These are phyloP conservation scores for Ectemnius cavifrons DNA, from an alignment of 2,888 invertebrate genomes.

Conservation along the genomic window DNA sequence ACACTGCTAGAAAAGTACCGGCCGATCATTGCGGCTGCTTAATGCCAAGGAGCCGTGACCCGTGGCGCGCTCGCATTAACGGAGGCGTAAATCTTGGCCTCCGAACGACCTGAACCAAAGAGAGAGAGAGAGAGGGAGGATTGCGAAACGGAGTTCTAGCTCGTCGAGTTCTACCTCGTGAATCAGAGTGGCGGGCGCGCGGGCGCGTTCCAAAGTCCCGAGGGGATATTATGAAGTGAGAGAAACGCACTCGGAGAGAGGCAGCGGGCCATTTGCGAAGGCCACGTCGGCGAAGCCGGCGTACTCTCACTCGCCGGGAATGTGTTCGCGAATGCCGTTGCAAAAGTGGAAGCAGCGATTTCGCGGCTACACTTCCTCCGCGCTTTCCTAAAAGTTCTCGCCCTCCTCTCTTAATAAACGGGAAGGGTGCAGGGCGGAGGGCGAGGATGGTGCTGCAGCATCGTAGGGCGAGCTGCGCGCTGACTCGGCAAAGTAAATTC, in stretches of 20 bases:
- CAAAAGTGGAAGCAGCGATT: slow-evolving; percentile 37
- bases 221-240: not conserved
- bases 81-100: not conserved
- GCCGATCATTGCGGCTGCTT: not conserved
- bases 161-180: no score
- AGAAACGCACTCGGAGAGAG: not conserved
- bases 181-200: not conserved
- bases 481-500: slow-evolving; percentile 58
- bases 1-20: not conserved
- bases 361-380: slow-evolving; percentile 21
- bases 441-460: slow-evolving; percentile 1
- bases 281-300: not conserved
- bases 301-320: not conserved
- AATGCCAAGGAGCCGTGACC: slow-evolving; percentile 6
- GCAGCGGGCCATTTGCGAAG: slow-evolving; percentile 8
- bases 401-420: slow-evolving; percentile 49
- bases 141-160: no score
- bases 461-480: slow-evolving; percentile 14
- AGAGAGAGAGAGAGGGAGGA: no score
- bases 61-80: not conserved
- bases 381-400: slow-evolving; percentile 38
- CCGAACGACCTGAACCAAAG: not conserved
- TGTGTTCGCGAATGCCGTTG: slow-evolving; percentile 1
- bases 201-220: not conserved
- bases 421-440: slow-evolving; percentile 18